These are phyloP conservation scores for Cepaea hortensis DNA, from an alignment of 2,888 invertebrate genomes.

Conservation along the genomic window DNA sequence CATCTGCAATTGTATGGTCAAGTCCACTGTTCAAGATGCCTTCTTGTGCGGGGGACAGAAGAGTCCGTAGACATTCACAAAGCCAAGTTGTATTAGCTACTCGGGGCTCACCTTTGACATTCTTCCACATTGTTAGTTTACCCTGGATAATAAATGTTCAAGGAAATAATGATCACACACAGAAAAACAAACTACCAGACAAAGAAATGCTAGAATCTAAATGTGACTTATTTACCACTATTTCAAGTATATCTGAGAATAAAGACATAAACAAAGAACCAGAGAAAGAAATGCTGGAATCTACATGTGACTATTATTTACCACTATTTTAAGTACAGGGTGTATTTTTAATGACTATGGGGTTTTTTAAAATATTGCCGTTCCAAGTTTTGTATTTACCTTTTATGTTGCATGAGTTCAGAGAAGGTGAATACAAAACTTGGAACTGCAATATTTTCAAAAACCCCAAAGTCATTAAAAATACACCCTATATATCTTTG, in stretches of 20 bases:
- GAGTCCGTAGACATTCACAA: slow-evolving; percentile 22
- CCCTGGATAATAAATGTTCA: slow-evolving; percentile 36
- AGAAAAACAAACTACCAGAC: too few relatives aligned
- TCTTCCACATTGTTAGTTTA: slow-evolving; percentile 43
- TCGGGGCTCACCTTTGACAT: slow-evolving; percentile 17
- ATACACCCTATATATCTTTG: not conserved
- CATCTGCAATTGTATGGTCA: slow-evolving; percentile 34
- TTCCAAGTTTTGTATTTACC: too few relatives aligned
- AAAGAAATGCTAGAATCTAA: not conserved
- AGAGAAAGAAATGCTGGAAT: not conserved
- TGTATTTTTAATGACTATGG: not conserved
- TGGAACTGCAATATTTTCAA: too few relatives aligned
- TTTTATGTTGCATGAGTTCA: too few relatives aligned
- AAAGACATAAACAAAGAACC: too few relatives aligned
- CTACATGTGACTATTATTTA: not conserved
- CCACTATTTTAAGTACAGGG: slow-evolving; percentile 2
- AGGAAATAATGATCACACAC: too few relatives aligned
- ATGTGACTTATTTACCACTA: not conserved
- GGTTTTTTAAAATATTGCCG: too few relatives aligned
- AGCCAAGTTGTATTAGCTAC: slow-evolving; percentile 35
- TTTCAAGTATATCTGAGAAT: not conserved
- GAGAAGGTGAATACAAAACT: too few relatives aligned
- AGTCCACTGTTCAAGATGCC: slow-evolving; percentile 18
- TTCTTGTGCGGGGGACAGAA: slow-evolving; percentile 8
- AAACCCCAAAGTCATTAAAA: too few relatives aligned